Conservation (phyloP, 1,140 invertebrate genomes). For the Drosophila takahashii region DNA sequence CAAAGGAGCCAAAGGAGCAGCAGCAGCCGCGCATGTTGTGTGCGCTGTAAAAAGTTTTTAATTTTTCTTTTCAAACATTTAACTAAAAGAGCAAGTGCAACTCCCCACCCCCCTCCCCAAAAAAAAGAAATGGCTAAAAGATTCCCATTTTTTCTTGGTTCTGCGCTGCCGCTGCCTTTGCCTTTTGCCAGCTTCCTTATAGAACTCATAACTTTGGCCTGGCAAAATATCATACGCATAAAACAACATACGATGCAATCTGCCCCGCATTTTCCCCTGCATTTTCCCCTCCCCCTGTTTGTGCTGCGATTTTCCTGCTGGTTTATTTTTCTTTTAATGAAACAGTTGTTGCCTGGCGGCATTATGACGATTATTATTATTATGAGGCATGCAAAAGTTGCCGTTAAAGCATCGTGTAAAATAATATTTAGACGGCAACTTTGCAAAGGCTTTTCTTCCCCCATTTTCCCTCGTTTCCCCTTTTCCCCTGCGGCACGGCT, state of each 20-base stretch:
- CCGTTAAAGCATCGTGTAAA: slow-evolving; percentile 80
- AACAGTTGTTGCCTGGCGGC: slow-evolving; percentile 75
- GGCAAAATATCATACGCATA: slow-evolving; percentile 81
- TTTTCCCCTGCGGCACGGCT: slow-evolving; percentile 50
- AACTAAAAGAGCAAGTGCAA: slow-evolving; percentile 76
- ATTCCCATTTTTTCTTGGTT: slow-evolving; percentile 64
- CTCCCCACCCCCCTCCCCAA: neutral
- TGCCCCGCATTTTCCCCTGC: slow-evolving; percentile 1
- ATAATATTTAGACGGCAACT: slow-evolving; percentile 77
- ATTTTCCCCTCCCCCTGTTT: neutral
- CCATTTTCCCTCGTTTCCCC: no score
- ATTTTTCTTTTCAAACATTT: slow-evolving; percentile 83
- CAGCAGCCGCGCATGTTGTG: slow-evolving; percentile 52
- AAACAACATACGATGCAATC: slow-evolving; percentile 66
- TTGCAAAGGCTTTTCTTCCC: neutral
- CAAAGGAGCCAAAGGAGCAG: slow-evolving; percentile 26
- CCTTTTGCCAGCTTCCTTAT: slow-evolving; percentile 40
- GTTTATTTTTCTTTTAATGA: slow-evolving; percentile 75
- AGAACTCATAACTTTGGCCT: slow-evolving; percentile 69
- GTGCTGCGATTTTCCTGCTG: slow-evolving; percentile 38
- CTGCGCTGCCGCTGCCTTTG: slow-evolving; percentile 20
- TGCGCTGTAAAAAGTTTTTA: slow-evolving; percentile 80
- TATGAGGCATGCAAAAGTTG: slow-evolving; percentile 79
- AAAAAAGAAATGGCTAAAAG: slow-evolving; percentile 39
- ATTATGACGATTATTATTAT: slow-evolving; percentile 82